Evolutionary conservation across 2,797 vertebrate species (phyloP).

Genomic region (Hypotaenidia okinawae): DNA sequence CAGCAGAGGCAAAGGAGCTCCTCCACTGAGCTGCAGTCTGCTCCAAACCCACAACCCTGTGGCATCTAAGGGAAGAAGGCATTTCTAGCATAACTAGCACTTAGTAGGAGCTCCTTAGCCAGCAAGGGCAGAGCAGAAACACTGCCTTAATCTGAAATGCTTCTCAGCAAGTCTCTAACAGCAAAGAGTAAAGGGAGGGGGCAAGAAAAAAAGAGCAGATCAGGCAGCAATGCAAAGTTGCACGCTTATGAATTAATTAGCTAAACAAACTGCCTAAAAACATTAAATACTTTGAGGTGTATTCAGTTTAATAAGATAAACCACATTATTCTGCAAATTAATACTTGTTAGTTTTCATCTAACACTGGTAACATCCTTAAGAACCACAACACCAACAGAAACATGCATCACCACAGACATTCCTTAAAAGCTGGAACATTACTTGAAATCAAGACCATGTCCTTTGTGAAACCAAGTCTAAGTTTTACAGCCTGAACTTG

Average conservation of each 20-base stretch:
- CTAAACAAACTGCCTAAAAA: neutral
- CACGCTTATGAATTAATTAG: neutral
- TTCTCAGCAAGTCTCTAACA: neutral
- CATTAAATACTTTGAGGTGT: neutral
- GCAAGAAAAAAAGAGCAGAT: neutral
- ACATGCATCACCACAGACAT: accelerated
- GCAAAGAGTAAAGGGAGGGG: neutral
- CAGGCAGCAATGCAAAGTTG: neutral
- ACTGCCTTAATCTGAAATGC: neutral
- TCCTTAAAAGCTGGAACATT: neutral
- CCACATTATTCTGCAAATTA: neutral
- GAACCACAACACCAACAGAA: neutral
- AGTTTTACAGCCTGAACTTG: neutral
- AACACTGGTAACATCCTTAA: neutral
- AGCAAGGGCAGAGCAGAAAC: neutral
- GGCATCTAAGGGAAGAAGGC: neutral
- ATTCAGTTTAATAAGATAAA: neutral
- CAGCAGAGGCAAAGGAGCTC: neutral
- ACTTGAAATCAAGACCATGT: neutral
- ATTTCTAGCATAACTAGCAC: neutral
- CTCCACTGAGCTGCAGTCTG: neutral
- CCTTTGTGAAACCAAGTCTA: neutral
- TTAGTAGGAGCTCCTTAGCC: neutral
- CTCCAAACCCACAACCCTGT: accelerated
- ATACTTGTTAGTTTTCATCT: neutral